A percentile compares a stretch with the other conserved stretches of the same genome.
Conservation (phyloP, 2,113 vertebrate genomes). For the Passer domesticus region DNA sequence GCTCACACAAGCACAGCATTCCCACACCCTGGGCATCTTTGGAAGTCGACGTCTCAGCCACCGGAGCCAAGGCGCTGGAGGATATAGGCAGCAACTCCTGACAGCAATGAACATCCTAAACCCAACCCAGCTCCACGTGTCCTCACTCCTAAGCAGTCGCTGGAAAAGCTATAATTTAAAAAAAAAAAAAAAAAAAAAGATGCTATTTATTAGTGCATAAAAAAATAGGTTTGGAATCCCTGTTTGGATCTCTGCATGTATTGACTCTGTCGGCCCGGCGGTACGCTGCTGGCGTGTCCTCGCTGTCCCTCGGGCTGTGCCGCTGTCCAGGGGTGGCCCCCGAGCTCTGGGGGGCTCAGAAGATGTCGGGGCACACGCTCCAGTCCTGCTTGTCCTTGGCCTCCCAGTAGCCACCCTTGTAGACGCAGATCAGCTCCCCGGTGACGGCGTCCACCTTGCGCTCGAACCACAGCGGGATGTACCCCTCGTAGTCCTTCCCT, state of each 20-base stretch:
- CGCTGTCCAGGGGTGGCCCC: fast-evolving
- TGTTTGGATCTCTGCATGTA: neutral
- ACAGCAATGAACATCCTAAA: neutral
- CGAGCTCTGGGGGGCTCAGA: constrained; percentile 71
- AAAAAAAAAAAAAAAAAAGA: neutral
- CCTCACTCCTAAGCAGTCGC: neutral
- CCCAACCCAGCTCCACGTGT: neutral
- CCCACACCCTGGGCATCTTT: constrained; percentile 24
- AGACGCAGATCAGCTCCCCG: constrained; percentile 87
- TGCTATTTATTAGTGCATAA: constrained; percentile 61
- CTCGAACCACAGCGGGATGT: constrained; percentile 93
- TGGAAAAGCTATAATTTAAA: neutral
- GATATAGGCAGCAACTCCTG: constrained; percentile 13
- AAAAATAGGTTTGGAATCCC: constrained; percentile 70
- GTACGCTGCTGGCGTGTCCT: neutral
- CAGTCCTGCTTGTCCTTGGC: constrained; percentile 92
- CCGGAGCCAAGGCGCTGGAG: neutral
- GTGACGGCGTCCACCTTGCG: constrained; percentile 86
- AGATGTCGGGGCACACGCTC: constrained; percentile 89
- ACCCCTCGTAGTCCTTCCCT: constrained; percentile 87
- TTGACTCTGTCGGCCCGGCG: neutral
- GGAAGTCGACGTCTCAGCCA: neutral
- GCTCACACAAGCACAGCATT: neutral
- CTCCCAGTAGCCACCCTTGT: constrained; percentile 98
- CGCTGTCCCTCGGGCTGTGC: neutral